phyloP scores from a whole-genome alignment of 30 jellyfish, hydroid and myxozoan species.

The Aurelia coerulea region DNA sequence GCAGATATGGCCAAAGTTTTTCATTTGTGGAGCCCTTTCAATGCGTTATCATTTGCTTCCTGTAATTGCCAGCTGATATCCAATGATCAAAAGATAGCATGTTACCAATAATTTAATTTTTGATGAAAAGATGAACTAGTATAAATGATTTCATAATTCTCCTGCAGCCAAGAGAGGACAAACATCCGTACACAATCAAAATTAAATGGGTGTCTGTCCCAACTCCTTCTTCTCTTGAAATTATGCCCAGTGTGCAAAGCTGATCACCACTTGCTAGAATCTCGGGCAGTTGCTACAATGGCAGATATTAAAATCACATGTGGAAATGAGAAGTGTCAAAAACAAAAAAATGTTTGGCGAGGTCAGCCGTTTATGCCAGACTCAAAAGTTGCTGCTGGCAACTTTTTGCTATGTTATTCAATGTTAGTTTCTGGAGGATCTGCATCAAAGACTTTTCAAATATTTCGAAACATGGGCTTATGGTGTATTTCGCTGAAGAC shows the following conservation, averaged over 20 bases:
- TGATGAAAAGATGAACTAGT: neutral
- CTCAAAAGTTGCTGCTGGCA: neutral
- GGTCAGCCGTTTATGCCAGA: neutral
- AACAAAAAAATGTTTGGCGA: neutral
- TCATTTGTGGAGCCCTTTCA: too few relatives aligned
- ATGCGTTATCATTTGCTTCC: too few relatives aligned
- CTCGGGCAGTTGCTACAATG: neutral
- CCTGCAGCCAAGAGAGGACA: too few relatives aligned
- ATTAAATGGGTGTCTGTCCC: too few relatives aligned
- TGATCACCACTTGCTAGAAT: neutral
- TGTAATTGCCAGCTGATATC: too few relatives aligned
- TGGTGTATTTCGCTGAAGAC: neutral
- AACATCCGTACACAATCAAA: too few relatives aligned
- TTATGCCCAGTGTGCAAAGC: neutral
- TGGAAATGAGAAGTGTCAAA: neutral
- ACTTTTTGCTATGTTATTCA: neutral
- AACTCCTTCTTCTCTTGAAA: neutral
- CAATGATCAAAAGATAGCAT: too few relatives aligned
- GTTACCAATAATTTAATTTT: too few relatives aligned
- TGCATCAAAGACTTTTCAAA: neutral
- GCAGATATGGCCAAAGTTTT: too few relatives aligned
- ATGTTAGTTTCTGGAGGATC: neutral
- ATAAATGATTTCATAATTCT: too few relatives aligned
- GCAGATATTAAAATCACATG: neutral
- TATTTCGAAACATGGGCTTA: neutral